phyloP scores from a whole-genome alignment of 2,797 vertebrate species.

The Vireo griseus region DNA sequence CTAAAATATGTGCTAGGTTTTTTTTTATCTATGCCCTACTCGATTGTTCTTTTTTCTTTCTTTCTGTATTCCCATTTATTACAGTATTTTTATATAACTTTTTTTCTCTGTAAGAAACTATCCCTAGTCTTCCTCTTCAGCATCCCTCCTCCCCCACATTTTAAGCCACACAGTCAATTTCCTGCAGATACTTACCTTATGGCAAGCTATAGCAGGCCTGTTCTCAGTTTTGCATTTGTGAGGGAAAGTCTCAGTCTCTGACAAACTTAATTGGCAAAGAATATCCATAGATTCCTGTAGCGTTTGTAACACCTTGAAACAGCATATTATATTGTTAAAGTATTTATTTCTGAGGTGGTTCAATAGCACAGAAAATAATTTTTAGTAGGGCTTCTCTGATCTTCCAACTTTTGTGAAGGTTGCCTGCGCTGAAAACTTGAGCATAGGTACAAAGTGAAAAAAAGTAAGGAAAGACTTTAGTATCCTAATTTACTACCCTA shows the following conservation, averaged over 20 bases:
- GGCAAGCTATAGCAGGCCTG: not conserved
- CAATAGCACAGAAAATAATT: not conserved
- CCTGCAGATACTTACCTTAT: not conserved
- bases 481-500: too few relatives aligned
- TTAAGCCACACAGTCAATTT: not conserved
- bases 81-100: not conserved
- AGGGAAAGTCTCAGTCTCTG: not conserved
- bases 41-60: not conserved
- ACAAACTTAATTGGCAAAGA: not conserved
- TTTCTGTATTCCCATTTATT: slow-evolving; percentile 29
- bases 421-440: not conserved
- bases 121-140: not conserved
- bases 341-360: not conserved
- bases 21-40: not conserved
- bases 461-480: not conserved
- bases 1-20: not conserved
- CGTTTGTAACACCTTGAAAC: not conserved
- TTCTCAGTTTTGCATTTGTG: not conserved
- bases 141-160: not conserved
- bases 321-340: not conserved
- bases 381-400: not conserved
- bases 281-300: not conserved
- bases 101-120: not conserved
- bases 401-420: not conserved
- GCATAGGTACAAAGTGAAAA: not conserved